phyloP scores from a whole-genome alignment of 1,140 invertebrate species.

The Calephelis virginiensis region DNA sequence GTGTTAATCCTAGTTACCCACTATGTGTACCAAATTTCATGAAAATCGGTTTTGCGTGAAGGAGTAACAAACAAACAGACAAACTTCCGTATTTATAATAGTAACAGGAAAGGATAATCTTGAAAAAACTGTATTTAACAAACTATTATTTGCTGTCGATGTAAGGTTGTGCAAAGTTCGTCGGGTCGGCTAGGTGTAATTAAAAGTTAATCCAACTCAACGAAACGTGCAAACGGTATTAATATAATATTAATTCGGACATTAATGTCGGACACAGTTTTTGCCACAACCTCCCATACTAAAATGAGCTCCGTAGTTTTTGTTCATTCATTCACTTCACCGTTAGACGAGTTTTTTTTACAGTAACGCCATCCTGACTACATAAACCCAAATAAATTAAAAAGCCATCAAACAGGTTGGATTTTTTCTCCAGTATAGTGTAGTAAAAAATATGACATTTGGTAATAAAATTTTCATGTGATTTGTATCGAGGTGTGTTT shows the following conservation, averaged over 20 bases:
- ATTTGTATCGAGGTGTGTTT: not conserved
- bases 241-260: conserved; percentile 11
- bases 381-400: conserved; percentile 59
- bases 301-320: conserved; percentile 8
- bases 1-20: too few relatives aligned
- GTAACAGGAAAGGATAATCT: too few relatives aligned
- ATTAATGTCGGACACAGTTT: not conserved
- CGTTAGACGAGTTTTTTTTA: conserved; percentile 41
- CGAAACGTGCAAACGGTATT: not conserved
- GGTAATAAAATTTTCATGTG: not conserved
- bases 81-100: too few relatives aligned
- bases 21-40: too few relatives aligned
- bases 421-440: conserved; percentile 29
- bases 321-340: conserved; percentile 27
- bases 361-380: conserved; percentile 39
- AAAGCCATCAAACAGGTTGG: conserved; percentile 51
- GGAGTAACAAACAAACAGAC: too few relatives aligned
- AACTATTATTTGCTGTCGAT: too few relatives aligned
- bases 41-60: too few relatives aligned
- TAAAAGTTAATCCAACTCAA: too few relatives aligned
- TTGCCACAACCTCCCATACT: conserved; percentile 7
- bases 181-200: too few relatives aligned
- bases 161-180: too few relatives aligned
- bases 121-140: too few relatives aligned
- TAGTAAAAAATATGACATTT: not conserved